A percentile compares a stretch with the other conserved stretches of the same genome.
These are phyloP conservation scores for Choristoneura fumiferana DNA, from an alignment of 1,140 invertebrate species.

Conservation along the genomic window DNA sequence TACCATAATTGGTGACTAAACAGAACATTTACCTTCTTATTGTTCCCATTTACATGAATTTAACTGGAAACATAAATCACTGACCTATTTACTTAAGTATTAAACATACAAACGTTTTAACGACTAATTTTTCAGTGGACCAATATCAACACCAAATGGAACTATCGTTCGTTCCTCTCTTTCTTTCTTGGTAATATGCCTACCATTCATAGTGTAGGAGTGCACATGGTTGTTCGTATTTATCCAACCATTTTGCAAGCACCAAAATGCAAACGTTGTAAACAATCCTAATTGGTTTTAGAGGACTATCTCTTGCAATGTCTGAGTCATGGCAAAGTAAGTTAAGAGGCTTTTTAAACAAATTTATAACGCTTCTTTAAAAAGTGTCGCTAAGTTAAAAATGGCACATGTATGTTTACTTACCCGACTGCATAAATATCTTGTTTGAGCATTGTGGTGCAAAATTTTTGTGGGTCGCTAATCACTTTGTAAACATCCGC, in stretches of 20 bases:
- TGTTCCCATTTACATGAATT: too few species aligned
- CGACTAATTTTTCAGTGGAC: constrained; percentile 21
- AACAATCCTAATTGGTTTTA: constrained; percentile 39
- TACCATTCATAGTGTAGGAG: constrained; percentile 38
- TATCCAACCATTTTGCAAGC: constrained; percentile 31
- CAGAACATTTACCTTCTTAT: too few species aligned
- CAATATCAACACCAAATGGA: too few species aligned
- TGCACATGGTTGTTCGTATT: constrained; percentile 31
- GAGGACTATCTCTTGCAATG: constrained; percentile 26
- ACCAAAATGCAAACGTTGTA: constrained; percentile 29
- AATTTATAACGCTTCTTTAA: not conserved
- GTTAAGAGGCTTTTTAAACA: constrained; percentile 14
- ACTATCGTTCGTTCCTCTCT: too few species aligned
- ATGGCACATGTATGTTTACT: not conserved
- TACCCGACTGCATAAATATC: not conserved
- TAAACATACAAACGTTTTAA: constrained; percentile 20
- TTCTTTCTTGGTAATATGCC: too few species aligned
- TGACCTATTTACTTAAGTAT: too few species aligned
- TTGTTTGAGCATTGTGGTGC: too few species aligned
- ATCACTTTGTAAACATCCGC: too few species aligned
- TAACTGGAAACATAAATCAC: too few species aligned
- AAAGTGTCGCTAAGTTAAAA: not conserved
- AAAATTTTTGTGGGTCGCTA: too few species aligned
- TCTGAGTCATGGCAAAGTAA: constrained; percentile 22
- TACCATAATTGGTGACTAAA: too few species aligned